These are phyloP conservation scores for Diplolepis rosae DNA, from an alignment of 2,888 invertebrate genomes.

Conservation along the genomic window DNA sequence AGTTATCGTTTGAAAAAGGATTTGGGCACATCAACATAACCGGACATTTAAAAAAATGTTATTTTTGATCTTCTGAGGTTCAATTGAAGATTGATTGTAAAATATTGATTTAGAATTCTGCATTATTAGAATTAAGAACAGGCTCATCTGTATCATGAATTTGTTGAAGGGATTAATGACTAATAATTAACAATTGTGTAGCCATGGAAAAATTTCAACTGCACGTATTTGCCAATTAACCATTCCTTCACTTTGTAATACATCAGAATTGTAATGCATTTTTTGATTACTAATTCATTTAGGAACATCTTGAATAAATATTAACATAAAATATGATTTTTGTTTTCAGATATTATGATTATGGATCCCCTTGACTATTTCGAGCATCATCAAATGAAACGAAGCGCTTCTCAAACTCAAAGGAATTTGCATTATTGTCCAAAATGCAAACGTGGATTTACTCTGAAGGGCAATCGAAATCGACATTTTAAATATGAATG, in stretches of 20 bases:
- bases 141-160: no score
- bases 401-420: not conserved
- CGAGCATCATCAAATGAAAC: not conserved
- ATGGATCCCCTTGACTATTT: not conserved
- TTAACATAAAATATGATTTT: slow-evolving; percentile 8
- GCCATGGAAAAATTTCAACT: not conserved
- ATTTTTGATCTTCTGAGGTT: no score
- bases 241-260: no score
- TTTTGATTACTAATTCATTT: not conserved
- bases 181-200: not conserved
- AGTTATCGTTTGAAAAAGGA: no score
- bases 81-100: no score
- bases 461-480: slow-evolving; percentile 61
- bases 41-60: no score
- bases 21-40: no score
- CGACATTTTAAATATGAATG: slow-evolving; percentile 70
- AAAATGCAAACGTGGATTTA: slow-evolving; percentile 59
- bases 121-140: no score
- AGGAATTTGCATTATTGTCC: slow-evolving; percentile 53
- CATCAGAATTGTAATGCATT: not conserved
- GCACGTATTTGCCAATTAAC: no score
- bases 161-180: no score
- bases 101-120: no score
- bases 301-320: not conserved
- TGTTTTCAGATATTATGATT: slow-evolving; percentile 1